Evolutionary conservation across 92 coral and sea anemone genomes (phyloP).

Genomic region (Porites evermanni): DNA sequence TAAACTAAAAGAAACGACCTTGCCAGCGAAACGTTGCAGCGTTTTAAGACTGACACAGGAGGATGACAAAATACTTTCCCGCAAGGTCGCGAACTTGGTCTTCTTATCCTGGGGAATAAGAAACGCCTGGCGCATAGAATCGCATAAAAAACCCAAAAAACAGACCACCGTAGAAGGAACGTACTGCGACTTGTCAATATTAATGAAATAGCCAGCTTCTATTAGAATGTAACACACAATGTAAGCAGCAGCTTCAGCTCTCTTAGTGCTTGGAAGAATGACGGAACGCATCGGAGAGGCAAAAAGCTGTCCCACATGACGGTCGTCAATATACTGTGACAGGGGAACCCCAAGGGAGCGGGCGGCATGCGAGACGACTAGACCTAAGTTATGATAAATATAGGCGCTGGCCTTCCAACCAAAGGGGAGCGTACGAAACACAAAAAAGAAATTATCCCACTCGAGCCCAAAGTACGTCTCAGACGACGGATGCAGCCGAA

Average conservation of each 20-base stretch:
- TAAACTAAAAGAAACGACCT: slow-evolving; percentile 51
- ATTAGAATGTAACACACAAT: slow-evolving; percentile 48
- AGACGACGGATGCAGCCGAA: not conserved
- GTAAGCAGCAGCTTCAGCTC: slow-evolving; percentile 44
- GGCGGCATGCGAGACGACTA: slow-evolving; percentile 6
- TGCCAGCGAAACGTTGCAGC: slow-evolving; percentile 57
- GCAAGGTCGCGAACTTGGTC: not conserved
- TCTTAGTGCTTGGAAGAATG: slow-evolving; percentile 1
- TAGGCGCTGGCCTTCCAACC: not conserved
- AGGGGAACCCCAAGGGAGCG: slow-evolving; percentile 23
- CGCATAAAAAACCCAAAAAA: slow-evolving; percentile 3
- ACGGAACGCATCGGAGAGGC: slow-evolving; percentile 11
- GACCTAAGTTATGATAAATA: not conserved
- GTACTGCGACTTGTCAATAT: slow-evolving; percentile 8
- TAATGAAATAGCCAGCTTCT: slow-evolving; percentile 40
- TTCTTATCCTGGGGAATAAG: slow-evolving; percentile 35
- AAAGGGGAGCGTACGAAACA: not conserved
- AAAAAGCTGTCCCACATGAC: not conserved
- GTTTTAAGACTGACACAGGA: slow-evolving; percentile 27
- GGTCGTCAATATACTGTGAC: slow-evolving; percentile 15
- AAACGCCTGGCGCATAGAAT: slow-evolving; percentile 13
- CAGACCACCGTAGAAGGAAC: slow-evolving; percentile 14
- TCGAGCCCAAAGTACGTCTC: not conserved
- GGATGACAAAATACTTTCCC: slow-evolving; percentile 21
- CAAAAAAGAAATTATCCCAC: not conserved